Evolutionary conservation across 2,797 vertebrate genomes (phyloP), one percentile per base, ranked within the genome.

Genomic region (Picus viridis): DNA sequence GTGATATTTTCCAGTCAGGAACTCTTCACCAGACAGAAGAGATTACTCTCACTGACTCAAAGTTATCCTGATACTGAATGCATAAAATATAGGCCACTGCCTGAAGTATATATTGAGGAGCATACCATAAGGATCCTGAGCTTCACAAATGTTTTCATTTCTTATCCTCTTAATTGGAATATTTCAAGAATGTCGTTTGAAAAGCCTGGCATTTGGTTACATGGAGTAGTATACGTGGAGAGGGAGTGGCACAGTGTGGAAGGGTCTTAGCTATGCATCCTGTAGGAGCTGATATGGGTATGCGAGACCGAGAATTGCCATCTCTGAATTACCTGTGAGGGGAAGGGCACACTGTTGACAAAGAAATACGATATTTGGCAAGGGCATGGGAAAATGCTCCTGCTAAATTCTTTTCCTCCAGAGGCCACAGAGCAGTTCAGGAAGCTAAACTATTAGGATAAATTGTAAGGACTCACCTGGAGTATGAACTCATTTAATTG

Each of bases 401-500:
- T 89, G 57, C 54, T 73, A 69, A 87, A 90, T 76, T 76, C 14
- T 79, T 72, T 88, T 78, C 16, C 41, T 88, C 61, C 36, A 58
- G 62, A 83, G 45, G 26, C 3, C 34, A 93, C 39, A 86, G 74
- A 64, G 88, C 36, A 81, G 45, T 95, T 86, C 88, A 62, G 89
- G 23, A 90, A 85, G 69, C 79, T 69, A 73, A 86, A 77, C 24
- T 89, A 61, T 91, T 89, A 39, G 54, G 27, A 68, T 96, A 96
- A 96, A 88, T 26, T 57, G 30, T 34, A 71, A 70, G 41, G 23
- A 49, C 86, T 90, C 62, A 90, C 49, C 68, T 85, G 22, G 91
- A 96, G 82, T 88, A 58, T 96, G 95, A 94, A 92, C 62, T 77
- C 70, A 82, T 72, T 85, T 95, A 94, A 83, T 74, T 94, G 81